Percentiles rank a stretch among this genome's conserved stretches.
Conservation (phyloP, 2,113 vertebrate species). For the Malurus cyaneus region DNA sequence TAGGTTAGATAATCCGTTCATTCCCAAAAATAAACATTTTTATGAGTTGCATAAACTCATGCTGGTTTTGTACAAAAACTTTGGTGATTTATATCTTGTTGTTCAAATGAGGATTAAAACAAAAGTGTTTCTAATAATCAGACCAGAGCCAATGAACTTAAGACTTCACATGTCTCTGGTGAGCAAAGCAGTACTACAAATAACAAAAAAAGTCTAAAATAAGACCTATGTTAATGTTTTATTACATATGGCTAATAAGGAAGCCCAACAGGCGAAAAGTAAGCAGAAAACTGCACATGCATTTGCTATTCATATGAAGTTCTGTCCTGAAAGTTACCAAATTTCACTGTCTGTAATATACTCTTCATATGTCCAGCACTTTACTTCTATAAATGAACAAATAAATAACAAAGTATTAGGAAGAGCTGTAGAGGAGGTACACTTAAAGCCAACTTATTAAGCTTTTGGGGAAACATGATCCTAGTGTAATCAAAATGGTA, state of each 20-base stretch:
- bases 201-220: neutral
- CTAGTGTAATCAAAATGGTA: constrained; percentile 48
- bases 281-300: neutral
- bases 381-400: neutral
- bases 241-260: neutral
- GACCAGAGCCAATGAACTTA: neutral
- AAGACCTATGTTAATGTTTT: neutral
- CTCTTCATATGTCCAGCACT: neutral
- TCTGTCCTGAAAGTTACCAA: neutral
- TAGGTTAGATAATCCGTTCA: constrained; percentile 1
- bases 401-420: constrained; percentile 31
- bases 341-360: neutral
- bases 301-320: neutral
- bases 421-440: neutral
- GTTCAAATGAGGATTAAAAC: constrained; percentile 57
- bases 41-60: neutral
- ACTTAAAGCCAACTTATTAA: constrained; percentile 34
- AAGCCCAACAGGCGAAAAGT: neutral
- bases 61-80: constrained; percentile 40
- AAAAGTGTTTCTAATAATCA: constrained; percentile 47
- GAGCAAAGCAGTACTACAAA: constrained; percentile 15
- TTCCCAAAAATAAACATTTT: constrained; percentile 42
- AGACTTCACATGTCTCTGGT: constrained; percentile 3
- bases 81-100: constrained; percentile 39
- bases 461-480: constrained; percentile 33